Evolutionary conservation across 2,797 vertebrate genomes (phyloP).

Genomic region (Borostomias antarcticus): DNA sequence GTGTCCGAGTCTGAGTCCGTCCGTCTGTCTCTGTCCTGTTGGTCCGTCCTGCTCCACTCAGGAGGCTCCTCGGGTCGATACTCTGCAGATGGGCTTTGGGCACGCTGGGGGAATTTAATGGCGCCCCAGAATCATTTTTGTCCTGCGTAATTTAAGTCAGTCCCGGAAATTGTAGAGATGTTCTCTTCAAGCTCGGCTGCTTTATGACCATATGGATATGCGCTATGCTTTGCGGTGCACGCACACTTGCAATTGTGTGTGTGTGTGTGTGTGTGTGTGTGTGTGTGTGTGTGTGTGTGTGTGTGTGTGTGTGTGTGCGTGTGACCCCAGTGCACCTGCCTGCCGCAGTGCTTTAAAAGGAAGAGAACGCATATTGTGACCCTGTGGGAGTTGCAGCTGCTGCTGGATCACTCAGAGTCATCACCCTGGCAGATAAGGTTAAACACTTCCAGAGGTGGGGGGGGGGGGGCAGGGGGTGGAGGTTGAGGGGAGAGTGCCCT

Average conservation of each 20-base stretch:
- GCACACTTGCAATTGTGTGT: too few species aligned
- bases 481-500: neutral
- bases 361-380: constrained; percentile 74
- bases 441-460: constrained; percentile 59
- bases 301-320: neutral
- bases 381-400: constrained; percentile 61
- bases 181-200: neutral
- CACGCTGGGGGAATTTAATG: neutral
- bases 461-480: neutral
- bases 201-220: neutral
- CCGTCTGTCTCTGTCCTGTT: constrained; percentile 4
- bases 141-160: neutral
- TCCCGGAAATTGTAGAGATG: neutral
- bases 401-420: constrained; percentile 63
- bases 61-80: neutral
- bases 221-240: too few species aligned
- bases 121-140: neutral
- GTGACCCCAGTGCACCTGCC: constrained; percentile 64
- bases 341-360: constrained; percentile 73
- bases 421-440: constrained; percentile 74
- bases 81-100: neutral
- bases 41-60: neutral
- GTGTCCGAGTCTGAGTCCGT: neutral
- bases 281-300: neutral
- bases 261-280: neutral